Evolutionary conservation across 1,140 invertebrate species (phyloP), one percentile per base, ranked within the genome.

Genomic region (Drosophila jambulina): DNA sequence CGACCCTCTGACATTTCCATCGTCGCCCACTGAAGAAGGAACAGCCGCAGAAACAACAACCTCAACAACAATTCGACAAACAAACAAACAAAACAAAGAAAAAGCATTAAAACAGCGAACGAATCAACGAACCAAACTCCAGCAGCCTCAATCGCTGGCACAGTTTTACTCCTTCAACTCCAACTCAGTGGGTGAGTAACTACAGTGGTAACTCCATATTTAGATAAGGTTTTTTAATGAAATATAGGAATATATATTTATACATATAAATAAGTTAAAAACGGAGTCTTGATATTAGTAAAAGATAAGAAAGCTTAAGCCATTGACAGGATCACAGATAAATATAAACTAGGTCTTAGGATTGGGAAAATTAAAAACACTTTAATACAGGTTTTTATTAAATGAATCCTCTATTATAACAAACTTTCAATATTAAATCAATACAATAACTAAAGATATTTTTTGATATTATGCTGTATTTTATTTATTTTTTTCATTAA

Each of bases 1-100:
- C 48, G 74, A 87, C 77, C 84, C 85, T 88, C 84, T 88, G 84
- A 88, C 84, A 88, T 88, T 88, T 87, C 68, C 78, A 84, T 81
- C 78, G 70, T 75, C 71, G 63, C 74, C 63, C 56, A 65, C 62
- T 54, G 53, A 75, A 75, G 67, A 29, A 85, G 83, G 78, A 78
- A 60, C 56, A 68, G 42, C 67, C 53, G 64, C 63, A 77, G 62
- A 49, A 59, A 61, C 72, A 61, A 56, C 62, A 67, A 48, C 54
- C 57, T 46, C 34, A 61, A 46, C 68, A 74, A 58, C 60, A 79
- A 43, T 42, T 38, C n/a, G 32, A 61, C 36, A 75, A 71, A 32
- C 54, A 62, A 63, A 68, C 67, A 70, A 71, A 58, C 68, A 58
- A 58, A 56, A 45, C 40, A 43, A 61, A 19, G 43, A 72, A 57